A percentile compares a stretch with the other conserved stretches of the same genome.
Conservation (phyloP, 2,113 vertebrate genomes). For the Albula glossodonta region DNA sequence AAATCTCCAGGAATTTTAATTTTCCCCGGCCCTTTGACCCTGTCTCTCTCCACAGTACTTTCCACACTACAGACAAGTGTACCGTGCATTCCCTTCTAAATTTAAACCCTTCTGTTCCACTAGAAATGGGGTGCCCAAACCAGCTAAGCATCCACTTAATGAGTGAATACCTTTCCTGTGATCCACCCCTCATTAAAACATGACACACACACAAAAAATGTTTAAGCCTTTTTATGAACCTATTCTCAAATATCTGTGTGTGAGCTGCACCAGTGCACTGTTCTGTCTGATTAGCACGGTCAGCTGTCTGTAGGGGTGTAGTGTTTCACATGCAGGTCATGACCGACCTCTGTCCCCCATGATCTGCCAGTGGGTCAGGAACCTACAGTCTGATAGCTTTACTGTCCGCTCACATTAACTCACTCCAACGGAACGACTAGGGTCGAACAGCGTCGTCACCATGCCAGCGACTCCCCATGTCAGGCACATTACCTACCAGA, state of each 20-base stretch:
- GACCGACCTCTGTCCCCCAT: no score
- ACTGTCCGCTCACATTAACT: neutral
- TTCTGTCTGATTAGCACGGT: neutral
- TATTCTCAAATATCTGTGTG: neutral
- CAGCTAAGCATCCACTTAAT: neutral
- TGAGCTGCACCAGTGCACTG: neutral
- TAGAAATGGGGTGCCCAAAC: neutral
- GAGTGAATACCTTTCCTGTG: neutral
- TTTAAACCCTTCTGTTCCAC: neutral
- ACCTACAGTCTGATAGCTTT: neutral
- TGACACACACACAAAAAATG: neutral
- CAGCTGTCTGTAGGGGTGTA: neutral
- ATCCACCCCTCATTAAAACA: neutral
- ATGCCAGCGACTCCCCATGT: neutral
- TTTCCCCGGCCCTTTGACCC: neutral
- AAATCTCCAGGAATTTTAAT: conserved; percentile 15
- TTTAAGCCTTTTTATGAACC: neutral
- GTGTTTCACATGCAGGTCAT: neutral
- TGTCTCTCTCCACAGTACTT: neutral
- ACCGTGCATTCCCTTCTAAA: neutral
- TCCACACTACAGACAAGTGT: neutral
- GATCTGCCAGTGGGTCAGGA: neutral
- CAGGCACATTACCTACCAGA: neutral
- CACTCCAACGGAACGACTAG: neutral
- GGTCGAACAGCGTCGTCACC: no score